phyloP scores from a whole-genome alignment of 2,113 vertebrate species.

The Plestiodon gilberti region DNA sequence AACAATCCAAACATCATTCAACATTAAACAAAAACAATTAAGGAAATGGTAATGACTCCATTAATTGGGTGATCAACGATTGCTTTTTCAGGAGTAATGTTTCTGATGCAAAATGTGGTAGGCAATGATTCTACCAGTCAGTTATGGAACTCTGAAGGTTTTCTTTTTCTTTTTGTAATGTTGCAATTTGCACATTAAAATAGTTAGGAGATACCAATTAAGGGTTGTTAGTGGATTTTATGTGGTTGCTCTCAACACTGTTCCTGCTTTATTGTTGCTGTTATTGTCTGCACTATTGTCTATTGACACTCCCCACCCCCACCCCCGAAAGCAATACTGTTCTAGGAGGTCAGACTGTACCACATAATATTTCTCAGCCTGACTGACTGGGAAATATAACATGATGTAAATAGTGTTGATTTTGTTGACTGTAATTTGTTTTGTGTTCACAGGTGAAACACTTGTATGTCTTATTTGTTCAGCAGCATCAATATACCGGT shows the following conservation, averaged over 20 bases:
- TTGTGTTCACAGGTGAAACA: too few species aligned
- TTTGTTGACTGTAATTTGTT: too few species aligned
- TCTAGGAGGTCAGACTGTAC: not conserved
- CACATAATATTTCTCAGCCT: not conserved
- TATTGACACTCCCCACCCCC: too few species aligned
- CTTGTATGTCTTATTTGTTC: too few species aligned
- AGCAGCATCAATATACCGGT: too few species aligned
- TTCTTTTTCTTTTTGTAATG: not conserved
- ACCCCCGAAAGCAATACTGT: not conserved
- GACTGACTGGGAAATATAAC: too few species aligned
- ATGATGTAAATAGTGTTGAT: too few species aligned
- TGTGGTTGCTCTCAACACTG: not conserved
- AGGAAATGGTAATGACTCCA: not conserved
- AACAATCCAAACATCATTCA: constrained; percentile 34
- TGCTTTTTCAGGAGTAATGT: constrained; percentile 24
- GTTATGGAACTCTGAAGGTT: too few species aligned
- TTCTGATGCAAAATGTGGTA: not conserved
- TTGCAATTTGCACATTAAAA: constrained; percentile 11
- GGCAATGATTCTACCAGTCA: not conserved
- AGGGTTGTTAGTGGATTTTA: not conserved
- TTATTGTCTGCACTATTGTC: too few species aligned
- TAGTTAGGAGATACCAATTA: not conserved
- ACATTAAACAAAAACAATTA: fast-evolving
- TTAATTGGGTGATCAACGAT: constrained; percentile 46
- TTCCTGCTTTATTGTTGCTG: too few species aligned